Conservation (phyloP, 2,113 vertebrate genomes). For the Rousettus leschenaultii region DNA sequence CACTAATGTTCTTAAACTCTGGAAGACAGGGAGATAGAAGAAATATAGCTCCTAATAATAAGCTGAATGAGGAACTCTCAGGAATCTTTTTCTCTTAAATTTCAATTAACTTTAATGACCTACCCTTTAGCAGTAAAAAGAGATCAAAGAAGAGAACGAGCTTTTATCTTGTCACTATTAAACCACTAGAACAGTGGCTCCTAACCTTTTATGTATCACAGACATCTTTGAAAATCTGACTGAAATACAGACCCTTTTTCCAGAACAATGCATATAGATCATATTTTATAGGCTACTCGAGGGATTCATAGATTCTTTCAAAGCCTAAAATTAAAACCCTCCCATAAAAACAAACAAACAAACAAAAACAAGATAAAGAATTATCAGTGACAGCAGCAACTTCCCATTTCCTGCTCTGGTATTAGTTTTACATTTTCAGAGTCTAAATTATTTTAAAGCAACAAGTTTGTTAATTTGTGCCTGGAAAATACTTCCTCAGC, state of each 20-base stretch:
- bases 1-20: not conserved
- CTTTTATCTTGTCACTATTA: not conserved
- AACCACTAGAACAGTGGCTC: not conserved
- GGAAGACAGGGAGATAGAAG: not conserved
- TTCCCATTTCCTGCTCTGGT: not conserved
- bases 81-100: not conserved
- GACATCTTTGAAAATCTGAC: not conserved
- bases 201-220: not conserved
- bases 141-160: not conserved
- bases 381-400: not conserved
- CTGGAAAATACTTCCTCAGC: not conserved
- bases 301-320: not conserved
- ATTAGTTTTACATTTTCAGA: not conserved
- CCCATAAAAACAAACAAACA: no score
- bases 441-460: not conserved
- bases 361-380: not conserved
- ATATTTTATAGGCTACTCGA: not conserved
- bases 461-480: not conserved
- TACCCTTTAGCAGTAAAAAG: not conserved
- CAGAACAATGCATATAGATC: not conserved
- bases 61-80: not conserved
- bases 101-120: not conserved
- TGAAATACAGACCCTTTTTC: not conserved
- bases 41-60: not conserved
- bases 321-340: not conserved